These are phyloP conservation scores for Camelus dromedarius DNA, from an alignment of 2,113 vertebrate genomes.

Conservation along the genomic window DNA sequence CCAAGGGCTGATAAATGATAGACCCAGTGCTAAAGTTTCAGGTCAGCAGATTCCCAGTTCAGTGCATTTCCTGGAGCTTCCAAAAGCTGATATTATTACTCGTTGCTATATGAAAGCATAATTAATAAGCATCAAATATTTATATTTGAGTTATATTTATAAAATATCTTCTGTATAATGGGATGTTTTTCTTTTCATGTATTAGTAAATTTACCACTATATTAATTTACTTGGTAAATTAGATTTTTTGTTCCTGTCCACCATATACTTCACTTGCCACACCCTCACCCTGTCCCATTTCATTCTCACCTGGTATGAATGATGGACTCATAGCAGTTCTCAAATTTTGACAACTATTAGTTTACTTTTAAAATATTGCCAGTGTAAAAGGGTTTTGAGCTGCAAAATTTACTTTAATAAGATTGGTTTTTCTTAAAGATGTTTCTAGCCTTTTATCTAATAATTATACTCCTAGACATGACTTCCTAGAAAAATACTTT, in stretches of 20 bases:
- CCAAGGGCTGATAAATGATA: not conserved
- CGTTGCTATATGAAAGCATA: conserved; percentile 23
- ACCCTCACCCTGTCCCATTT: not conserved
- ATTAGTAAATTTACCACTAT: not conserved
- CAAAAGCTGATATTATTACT: conserved; percentile 23
- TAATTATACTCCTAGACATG: conserved; percentile 30
- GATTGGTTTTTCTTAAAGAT: not conserved
- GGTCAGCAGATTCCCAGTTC: not conserved
- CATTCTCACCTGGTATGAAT: not conserved
- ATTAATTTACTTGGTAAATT: conserved; percentile 33
- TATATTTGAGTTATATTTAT: not conserved
- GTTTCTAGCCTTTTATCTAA: not conserved
- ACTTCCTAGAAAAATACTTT: not conserved
- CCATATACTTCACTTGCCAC: not conserved
- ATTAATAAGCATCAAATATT: conserved; percentile 48
- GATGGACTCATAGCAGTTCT: not conserved
- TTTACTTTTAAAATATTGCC: conserved; percentile 17
- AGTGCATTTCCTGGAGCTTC: not conserved
- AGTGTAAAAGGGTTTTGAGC: conserved; percentile 7
- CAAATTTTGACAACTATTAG: not conserved
- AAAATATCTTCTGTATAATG: not conserved
- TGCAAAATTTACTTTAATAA: not conserved
- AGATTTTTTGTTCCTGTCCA: not conserved
- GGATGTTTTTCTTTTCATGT: not conserved
- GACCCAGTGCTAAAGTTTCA: not conserved